phyloP scores from a whole-genome alignment of 2,113 vertebrate species.

The Lepus americanus region DNA sequence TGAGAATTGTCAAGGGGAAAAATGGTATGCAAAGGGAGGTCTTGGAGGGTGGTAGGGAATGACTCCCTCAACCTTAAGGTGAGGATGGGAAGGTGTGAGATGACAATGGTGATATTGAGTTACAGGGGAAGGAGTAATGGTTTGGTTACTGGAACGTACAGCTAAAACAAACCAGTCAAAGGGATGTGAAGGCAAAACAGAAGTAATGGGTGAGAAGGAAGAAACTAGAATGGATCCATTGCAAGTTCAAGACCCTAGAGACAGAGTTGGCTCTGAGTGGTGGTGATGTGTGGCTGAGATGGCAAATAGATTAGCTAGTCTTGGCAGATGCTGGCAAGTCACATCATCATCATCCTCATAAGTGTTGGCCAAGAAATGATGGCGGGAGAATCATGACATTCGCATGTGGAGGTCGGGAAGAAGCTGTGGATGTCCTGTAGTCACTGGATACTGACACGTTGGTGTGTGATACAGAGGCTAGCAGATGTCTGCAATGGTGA shows the following conservation, averaged over 20 bases:
- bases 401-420: neutral
- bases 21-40: neutral
- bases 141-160: accelerated
- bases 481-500: neutral
- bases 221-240: neutral
- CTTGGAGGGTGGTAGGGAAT: neutral
- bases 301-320: neutral
- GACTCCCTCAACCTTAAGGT: no score
- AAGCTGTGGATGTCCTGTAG: neutral
- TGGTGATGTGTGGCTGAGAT: neutral
- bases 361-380: neutral
- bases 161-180: neutral
- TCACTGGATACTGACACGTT: neutral
- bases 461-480: neutral
- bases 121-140: neutral
- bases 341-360: no score
- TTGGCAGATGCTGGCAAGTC: neutral
- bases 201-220: neutral
- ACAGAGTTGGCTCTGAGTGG: neutral
- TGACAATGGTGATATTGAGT: neutral
- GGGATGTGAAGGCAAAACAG: neutral
- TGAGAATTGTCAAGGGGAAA: neutral
- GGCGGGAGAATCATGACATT: neutral
- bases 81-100: neutral
- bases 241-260: neutral